A percentile compares a stretch with the other conserved stretches of the same genome.
phyloP scores from a whole-genome alignment of 35 echinoderm and acorn worm species.

The Ophioderma brevispina region DNA sequence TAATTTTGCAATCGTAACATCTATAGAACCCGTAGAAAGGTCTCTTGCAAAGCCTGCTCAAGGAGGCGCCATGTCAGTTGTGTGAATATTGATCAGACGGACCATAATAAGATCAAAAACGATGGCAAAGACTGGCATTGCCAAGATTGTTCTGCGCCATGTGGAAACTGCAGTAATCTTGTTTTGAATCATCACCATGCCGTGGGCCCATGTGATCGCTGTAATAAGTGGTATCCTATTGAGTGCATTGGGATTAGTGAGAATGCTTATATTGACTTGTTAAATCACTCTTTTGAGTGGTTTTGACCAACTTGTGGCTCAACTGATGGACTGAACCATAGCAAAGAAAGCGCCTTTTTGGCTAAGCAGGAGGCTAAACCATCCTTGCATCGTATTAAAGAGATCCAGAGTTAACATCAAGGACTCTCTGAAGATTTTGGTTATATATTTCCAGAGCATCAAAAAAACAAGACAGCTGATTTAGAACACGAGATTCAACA shows the following conservation, averaged over 20 bases:
- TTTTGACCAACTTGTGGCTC: background rate
- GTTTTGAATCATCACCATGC: background rate
- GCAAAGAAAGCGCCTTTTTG: too few relatives aligned
- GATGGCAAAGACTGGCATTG: background rate
- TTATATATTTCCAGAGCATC: constrained; percentile 53
- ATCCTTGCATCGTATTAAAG: too few relatives aligned
- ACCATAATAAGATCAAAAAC: too few relatives aligned
- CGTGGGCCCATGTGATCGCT: background rate
- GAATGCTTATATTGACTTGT: background rate
- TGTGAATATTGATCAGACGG: too few relatives aligned
- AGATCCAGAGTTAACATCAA: too few relatives aligned
- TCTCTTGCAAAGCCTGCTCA: too few relatives aligned
- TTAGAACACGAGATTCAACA: background rate
- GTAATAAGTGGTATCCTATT: background rate
- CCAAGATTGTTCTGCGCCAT: background rate
- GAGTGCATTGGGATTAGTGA: background rate
- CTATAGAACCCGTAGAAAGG: too few relatives aligned
- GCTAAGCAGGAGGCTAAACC: too few relatives aligned
- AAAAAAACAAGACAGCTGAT: constrained; percentile 44
- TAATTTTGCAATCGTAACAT: too few relatives aligned
- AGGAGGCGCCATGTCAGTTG: too few relatives aligned
- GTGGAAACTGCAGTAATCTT: background rate
- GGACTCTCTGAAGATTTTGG: constrained; percentile 14
- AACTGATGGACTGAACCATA: too few relatives aligned
- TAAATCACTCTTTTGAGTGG: background rate